A percentile compares a stretch with the other conserved stretches of the same genome.
phyloP scores from a whole-genome alignment of 2,888 invertebrate genomes.

The Phalera bucephala region DNA sequence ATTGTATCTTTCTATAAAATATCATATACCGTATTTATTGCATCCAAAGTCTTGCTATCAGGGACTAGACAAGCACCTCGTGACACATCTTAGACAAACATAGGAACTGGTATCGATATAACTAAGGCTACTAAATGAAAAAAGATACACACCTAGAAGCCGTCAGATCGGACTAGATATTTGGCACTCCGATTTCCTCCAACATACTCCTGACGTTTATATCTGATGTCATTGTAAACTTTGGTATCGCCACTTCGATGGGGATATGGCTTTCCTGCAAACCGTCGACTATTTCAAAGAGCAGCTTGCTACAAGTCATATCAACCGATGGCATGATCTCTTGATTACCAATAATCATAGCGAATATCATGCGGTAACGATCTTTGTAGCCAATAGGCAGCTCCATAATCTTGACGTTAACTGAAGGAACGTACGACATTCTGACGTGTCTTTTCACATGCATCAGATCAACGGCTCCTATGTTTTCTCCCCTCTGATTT shows the following conservation, averaged over 20 bases:
- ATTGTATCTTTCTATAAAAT: too few relatives aligned
- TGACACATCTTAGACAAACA: too few relatives aligned
- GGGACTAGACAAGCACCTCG: too few relatives aligned
- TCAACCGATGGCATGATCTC: not conserved
- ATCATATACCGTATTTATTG: too few relatives aligned
- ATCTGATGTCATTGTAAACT: conserved; percentile 7
- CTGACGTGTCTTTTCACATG: conserved; percentile 12
- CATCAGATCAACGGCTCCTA: conserved; percentile 26
- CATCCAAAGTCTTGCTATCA: too few relatives aligned
- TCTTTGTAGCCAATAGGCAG: conserved; percentile 11
- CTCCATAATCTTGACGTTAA: conserved; percentile 11
- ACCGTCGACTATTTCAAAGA: conserved; percentile 10
- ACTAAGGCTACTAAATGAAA: too few relatives aligned
- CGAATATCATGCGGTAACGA: conserved; percentile 11
- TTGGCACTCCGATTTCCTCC: conserved; percentile 11
- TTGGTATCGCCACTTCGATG: conserved; percentile 18
- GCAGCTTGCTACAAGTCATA: not conserved
- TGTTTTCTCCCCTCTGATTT: conserved; percentile 6
- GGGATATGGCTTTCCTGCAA: conserved; percentile 5
- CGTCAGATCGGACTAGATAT: conserved; percentile 13
- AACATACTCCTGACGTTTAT: conserved; percentile 6
- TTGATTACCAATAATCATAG: conserved; percentile 1
- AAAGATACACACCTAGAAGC: conserved; percentile 22
- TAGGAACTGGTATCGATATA: too few relatives aligned
- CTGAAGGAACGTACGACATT: conserved; percentile 1